These are phyloP conservation scores for Drosophila prolongata DNA, from an alignment of 2,888 invertebrate genomes.

Conservation along the genomic window DNA sequence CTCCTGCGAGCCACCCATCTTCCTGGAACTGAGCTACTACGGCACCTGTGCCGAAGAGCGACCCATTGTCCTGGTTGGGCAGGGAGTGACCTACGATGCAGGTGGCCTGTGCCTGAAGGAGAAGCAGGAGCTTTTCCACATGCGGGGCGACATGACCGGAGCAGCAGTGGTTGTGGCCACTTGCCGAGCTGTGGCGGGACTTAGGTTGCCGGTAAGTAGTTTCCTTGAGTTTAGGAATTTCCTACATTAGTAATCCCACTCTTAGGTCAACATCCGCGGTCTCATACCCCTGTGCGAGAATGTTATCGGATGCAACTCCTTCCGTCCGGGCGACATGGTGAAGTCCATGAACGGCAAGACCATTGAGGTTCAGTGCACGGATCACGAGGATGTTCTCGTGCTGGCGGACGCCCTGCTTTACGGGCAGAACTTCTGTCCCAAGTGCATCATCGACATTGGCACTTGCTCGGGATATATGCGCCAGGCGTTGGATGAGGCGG, in stretches of 20 bases:
- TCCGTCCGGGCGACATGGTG: constrained; percentile 92
- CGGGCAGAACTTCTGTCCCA: constrained; percentile 88
- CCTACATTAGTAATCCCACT: constrained; percentile 32
- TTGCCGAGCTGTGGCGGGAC: constrained; percentile 88
- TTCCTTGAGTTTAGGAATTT: too few species aligned
- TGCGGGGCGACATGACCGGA: constrained; percentile 94
- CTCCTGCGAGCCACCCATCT: constrained; percentile 91
- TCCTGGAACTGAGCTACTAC: constrained; percentile 91
- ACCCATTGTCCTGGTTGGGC: constrained; percentile 90
- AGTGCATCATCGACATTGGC: constrained; percentile 90
- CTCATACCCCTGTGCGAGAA: constrained; percentile 92
- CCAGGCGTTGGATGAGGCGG: constrained; percentile 88
- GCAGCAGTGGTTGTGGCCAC: constrained; percentile 91
- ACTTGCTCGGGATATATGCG: constrained; percentile 90
- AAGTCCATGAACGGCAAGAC: constrained; percentile 90
- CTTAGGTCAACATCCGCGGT: constrained; percentile 87
- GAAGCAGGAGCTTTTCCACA: constrained; percentile 80
- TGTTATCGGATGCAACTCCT: constrained; percentile 91
- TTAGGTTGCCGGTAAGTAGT: constrained; percentile 86
- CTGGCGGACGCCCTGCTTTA: constrained; percentile 92
- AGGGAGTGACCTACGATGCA: constrained; percentile 89
- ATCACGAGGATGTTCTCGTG: constrained; percentile 91
- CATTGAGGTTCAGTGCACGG: constrained; percentile 88
- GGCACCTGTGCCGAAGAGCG: constrained; percentile 87
- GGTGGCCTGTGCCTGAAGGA: constrained; percentile 90